Evolutionary conservation across 64 coral and sea anemone species (phyloP).

Genomic region (Montipora cactus): DNA sequence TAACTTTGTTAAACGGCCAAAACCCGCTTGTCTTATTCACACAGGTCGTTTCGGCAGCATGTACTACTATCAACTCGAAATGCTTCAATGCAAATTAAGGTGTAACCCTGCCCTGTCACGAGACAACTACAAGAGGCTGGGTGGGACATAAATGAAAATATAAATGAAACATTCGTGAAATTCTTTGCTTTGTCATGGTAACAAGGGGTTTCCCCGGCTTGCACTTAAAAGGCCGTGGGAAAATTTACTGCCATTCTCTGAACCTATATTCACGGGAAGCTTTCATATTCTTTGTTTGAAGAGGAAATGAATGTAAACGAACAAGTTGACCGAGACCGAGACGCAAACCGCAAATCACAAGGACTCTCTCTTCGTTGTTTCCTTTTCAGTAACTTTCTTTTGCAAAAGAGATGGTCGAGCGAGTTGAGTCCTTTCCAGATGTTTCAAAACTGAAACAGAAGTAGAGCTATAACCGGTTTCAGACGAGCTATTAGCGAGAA

Average conservation of each 20-base stretch:
- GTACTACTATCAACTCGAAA: neutral
- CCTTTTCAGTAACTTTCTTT: too few relatives aligned
- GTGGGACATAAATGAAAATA: neutral
- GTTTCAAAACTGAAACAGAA: neutral
- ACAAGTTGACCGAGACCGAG: neutral
- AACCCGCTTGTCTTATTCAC: neutral
- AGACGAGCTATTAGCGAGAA: neutral
- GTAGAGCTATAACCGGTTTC: too few relatives aligned
- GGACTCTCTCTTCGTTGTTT: too few relatives aligned
- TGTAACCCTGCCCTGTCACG: neutral
- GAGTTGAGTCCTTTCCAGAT: neutral
- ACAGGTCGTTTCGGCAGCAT: neutral
- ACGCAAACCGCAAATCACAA: neutral
- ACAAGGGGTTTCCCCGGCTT: neutral
- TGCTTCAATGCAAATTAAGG: neutral
- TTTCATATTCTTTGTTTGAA: neutral
- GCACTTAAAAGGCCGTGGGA: neutral
- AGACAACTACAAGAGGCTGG: neutral
- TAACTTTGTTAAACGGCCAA: neutral
- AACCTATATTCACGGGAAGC: too few relatives aligned
- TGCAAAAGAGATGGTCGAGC: too few relatives aligned
- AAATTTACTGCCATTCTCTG: neutral
- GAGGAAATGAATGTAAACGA: neutral
- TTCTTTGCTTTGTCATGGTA: neutral
- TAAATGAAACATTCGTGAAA: neutral